Evolutionary conservation across 2,888 invertebrate species (phyloP), one percentile per base, ranked within the genome.

Genomic region (Apamea epomidion): DNA sequence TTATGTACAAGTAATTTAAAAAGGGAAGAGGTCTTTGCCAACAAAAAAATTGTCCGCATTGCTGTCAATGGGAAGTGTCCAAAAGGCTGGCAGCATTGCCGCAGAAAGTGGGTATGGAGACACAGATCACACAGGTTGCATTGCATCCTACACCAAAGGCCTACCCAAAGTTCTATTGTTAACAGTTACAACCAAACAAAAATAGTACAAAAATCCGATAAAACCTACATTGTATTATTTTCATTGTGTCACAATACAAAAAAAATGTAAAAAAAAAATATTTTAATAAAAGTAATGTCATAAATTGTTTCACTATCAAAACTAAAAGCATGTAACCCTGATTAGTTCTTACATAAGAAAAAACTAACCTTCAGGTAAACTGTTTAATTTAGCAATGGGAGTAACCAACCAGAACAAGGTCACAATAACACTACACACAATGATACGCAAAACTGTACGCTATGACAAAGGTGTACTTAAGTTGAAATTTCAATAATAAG

Each of bases 321-420:
- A n/a, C 10, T 76, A 32, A 62, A 67, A 25, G 16, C 32, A 75
- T 54, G n/a, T 7, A 62, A 45, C 25, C 10, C 29, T 69, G 29
- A 82, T 25, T 29, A 58, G 14, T 37, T 62, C 37, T 48, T 62
- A 37, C 25, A 21, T 58, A 67, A 12, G 45, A 21, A 67, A 80
- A 76, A 71, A 67, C 0, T 76, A 48, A 25, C 81, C 81, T 88
- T 84, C 80, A 64, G 14, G 8, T 25, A 48, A 76, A 68, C 72
- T 69, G 16, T 73, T 77, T 72, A 68, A 71, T 75, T 76, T 74
- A 45, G 16, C 58, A 70, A 60, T 75, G 48, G 62, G 37, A 65
- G 81, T 76, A 78, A 77, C 67, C 64, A 80, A 80, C 48, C 37
- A 32, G 62, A 65, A 48, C 84, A 86, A 86, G 86, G 78, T 78